Evolutionary conservation across 2,113 vertebrate genomes (phyloP).

Genomic region (Connochaetes taurinus): DNA sequence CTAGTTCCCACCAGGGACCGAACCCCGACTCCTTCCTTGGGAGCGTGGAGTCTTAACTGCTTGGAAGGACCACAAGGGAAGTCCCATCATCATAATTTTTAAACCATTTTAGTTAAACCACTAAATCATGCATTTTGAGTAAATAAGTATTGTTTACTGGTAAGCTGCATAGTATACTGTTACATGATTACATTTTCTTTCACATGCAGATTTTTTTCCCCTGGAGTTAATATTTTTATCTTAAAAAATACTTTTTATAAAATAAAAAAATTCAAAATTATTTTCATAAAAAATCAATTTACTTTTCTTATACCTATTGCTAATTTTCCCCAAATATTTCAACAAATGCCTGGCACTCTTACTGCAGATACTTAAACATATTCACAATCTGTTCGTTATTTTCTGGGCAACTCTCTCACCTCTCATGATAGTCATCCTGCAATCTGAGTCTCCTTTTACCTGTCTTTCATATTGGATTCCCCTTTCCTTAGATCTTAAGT

Average conservation of each 20-base stretch:
- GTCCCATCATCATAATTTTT: not conserved
- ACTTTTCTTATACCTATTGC: not conserved
- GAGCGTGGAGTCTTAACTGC: not conserved
- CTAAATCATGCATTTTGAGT: not conserved
- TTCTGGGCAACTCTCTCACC: not conserved
- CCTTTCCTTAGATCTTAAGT: not conserved
- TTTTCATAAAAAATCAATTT: not conserved
- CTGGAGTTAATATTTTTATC: not conserved
- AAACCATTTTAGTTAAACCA: not conserved
- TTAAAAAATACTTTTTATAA: not conserved
- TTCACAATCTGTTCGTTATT: not conserved
- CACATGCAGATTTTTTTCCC: not conserved
- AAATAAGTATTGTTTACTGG: not conserved
- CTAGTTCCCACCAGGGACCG: not conserved
- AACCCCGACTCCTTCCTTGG: not conserved
- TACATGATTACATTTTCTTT: not conserved
- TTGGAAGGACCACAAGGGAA: not conserved
- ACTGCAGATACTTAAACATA: not conserved
- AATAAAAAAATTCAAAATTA: not conserved
- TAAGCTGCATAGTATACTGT: not conserved
- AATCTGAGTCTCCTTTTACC: not conserved
- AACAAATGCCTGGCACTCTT: not conserved
- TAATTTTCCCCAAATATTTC: not conserved
- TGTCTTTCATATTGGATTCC: not conserved
- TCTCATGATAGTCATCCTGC: not conserved